Percentiles rank a stretch among this genome's conserved stretches.
phyloP scores from a whole-genome alignment of 2,113 vertebrate species.

The Carassius carassius region DNA sequence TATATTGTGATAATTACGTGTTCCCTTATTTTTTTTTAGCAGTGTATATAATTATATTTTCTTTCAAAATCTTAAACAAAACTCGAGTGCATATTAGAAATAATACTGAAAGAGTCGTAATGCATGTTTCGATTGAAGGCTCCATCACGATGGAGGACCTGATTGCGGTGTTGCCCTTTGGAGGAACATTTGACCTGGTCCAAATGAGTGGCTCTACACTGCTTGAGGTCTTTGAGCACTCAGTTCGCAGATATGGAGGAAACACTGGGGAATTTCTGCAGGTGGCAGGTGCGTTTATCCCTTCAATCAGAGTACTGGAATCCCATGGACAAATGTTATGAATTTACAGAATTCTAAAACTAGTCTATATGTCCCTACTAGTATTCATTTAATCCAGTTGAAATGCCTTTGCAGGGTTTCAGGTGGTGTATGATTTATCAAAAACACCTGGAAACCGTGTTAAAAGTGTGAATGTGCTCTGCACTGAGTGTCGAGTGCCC shows the following conservation, averaged over 20 bases:
- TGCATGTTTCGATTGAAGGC: slow-evolving; percentile 69
- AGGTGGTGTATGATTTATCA: slow-evolving; percentile 80
- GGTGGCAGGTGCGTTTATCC: slow-evolving; percentile 81
- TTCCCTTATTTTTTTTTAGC: no score
- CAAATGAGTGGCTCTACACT: slow-evolving; percentile 85
- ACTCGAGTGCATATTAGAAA: no score
- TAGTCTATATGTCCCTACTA: no score
- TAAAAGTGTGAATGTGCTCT: slow-evolving; percentile 77
- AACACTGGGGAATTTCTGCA: slow-evolving; percentile 89
- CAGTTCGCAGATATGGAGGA: slow-evolving; percentile 79
- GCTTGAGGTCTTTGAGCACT: slow-evolving; percentile 83
- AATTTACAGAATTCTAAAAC: no score
- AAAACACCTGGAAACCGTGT: slow-evolving; percentile 72
- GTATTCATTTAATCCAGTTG: background rate
- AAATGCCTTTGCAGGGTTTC: slow-evolving; percentile 77
- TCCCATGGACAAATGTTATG: background rate
- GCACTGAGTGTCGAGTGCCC: slow-evolving; percentile 84
- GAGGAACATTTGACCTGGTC: slow-evolving; percentile 86
- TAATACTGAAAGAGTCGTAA: background rate
- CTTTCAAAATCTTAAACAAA: no score
- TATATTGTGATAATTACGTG: no score
- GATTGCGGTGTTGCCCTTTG: slow-evolving; percentile 87
- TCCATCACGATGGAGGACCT: slow-evolving; percentile 88
- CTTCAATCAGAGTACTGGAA: background rate
- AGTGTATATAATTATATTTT: no score